Evolutionary conservation across 2,113 vertebrate genomes (phyloP), one percentile per base, ranked within the genome.

Genomic region (Malurus cyaneus): DNA sequence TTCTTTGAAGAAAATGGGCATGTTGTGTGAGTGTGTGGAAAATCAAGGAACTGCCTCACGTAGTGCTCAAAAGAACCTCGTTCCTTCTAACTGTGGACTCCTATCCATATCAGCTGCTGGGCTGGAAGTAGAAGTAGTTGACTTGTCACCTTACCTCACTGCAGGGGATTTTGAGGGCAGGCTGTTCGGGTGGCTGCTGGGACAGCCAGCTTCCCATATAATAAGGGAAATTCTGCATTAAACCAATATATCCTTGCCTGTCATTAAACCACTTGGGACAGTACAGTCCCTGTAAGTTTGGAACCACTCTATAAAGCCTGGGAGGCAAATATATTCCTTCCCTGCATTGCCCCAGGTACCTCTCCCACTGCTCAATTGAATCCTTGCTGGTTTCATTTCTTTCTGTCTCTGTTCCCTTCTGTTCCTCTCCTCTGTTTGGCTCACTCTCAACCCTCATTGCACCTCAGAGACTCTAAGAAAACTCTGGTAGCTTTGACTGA

Each of bases 31-130:
- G 8, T 31, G 28, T 18, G 18, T 21, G 57, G 25, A 80, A 84
- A 32, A 60, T 8, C 0, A 49, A 83, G 49, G 29, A 50, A 61
- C 5, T 50, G 47, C 17, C n/a, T 89, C 1, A 0, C 1, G 3
- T 5, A 50, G 42, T 42, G 18, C 32, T 74, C 65, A 42, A 25
- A 93, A 83, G 14, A 69, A 29, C 28, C 80, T 72, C 14, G 14
- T 70, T 78, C 28, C 21, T 23, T 56, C 34, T 32, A 4, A 25
- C 32, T 59, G 13, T 26, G 11, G 26, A 12, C 41, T 79, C 34
- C 4, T 8, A 25, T 23, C 39, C 39, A 49, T 11, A 47, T 32
- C 39, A 72, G 44, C 53, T 93, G 32, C 77, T 54, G 67, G 62
- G 49, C 17, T 80, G 18, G 34, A 76, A 64, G 39, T 76, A 18